phyloP scores from a whole-genome alignment of 2,888 invertebrate species.

The Drosophila glabriapex region DNA sequence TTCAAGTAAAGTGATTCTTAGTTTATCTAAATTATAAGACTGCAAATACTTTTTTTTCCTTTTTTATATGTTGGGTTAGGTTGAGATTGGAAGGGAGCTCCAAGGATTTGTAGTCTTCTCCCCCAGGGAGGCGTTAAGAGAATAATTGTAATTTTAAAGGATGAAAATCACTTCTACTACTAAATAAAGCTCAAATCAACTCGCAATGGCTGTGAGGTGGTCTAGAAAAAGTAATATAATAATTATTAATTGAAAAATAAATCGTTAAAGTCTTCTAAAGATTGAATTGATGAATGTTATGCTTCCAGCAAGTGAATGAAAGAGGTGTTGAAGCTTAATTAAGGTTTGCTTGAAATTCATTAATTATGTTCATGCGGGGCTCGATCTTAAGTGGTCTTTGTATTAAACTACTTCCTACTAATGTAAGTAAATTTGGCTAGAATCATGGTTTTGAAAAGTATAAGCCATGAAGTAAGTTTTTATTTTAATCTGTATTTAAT shows the following conservation, averaged over 20 bases:
- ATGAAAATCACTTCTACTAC: background rate
- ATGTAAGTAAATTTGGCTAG: no score
- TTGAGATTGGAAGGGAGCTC: background rate
- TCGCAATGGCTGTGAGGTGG: background rate
- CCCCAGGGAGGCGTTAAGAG: background rate
- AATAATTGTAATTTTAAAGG: background rate
- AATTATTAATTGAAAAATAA: background rate
- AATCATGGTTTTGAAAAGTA: background rate
- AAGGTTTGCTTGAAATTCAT: background rate
- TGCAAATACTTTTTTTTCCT: background rate
- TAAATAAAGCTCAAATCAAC: background rate
- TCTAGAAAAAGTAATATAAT: background rate
- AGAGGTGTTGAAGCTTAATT: background rate
- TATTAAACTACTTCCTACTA: no score
- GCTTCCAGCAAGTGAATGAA: background rate
- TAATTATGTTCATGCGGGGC: background rate
- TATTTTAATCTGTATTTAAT: background rate
- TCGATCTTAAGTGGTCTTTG: no score
- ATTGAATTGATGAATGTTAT: background rate
- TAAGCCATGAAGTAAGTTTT: background rate
- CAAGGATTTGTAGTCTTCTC: background rate
- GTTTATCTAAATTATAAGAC: background rate
- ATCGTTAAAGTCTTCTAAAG: no score
- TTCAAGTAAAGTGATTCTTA: background rate
- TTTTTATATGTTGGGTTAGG: background rate